A percentile compares a stretch with the other conserved stretches of the same genome.
Conservation (phyloP, 2,113 vertebrate genomes). For the Petaurus breviceps region DNA sequence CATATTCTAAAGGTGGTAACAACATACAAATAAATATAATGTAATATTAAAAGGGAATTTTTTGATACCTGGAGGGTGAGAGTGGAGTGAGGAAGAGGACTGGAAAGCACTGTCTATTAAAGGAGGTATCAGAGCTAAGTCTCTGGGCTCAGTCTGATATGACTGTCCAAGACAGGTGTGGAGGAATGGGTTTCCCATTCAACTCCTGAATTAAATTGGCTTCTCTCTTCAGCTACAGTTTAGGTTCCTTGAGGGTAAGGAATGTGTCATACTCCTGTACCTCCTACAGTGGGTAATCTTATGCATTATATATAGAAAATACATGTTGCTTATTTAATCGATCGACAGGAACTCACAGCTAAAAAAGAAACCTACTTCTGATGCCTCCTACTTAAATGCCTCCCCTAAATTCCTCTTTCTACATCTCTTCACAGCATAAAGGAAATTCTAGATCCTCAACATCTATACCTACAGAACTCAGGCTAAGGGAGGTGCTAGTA, state of each 20-base stretch:
- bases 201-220: neutral
- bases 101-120: neutral
- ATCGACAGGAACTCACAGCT: neutral
- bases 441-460: neutral
- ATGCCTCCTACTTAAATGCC: neutral
- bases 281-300: neutral
- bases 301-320: neutral
- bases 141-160: neutral
- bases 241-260: neutral
- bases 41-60: neutral
- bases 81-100: neutral
- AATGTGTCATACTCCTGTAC: neutral
- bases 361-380: neutral
- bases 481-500: neutral
- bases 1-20: neutral
- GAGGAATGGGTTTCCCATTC: neutral
- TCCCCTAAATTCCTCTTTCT: neutral
- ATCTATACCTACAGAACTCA: neutral
- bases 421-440: neutral
- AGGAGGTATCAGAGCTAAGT: neutral
- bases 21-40: neutral
- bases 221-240: neutral
- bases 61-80: neutral
- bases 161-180: neutral
- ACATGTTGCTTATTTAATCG: neutral